Conservation (phyloP, 2,888 invertebrate genomes). For the Heliconius charithonia region DNA sequence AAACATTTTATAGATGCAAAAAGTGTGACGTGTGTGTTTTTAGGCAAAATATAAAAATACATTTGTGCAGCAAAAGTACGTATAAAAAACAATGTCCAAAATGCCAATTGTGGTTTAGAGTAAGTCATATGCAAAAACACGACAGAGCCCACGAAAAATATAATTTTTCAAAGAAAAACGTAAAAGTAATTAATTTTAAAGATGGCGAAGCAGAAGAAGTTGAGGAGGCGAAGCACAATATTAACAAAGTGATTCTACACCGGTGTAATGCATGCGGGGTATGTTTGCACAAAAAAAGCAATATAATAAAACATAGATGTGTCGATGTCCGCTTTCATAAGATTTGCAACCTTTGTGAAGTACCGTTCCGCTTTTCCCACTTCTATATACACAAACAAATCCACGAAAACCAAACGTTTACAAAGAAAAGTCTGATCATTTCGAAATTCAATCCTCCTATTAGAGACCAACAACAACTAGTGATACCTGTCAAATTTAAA, state of each 20-base stretch:
- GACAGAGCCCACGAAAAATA: constrained; percentile 31
- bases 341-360: constrained; percentile 30
- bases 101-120: constrained; percentile 37
- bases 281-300: constrained; percentile 21
- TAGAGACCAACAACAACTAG: background rate
- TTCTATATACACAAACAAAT: constrained; percentile 20
- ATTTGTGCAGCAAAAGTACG: constrained; percentile 26
- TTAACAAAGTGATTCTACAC: constrained; percentile 16
- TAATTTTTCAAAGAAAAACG: constrained; percentile 32
- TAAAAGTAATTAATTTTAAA: constrained; percentile 32
- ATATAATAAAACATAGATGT: constrained; percentile 32
- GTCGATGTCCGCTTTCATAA: background rate
- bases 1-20: constrained; percentile 40
- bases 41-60: constrained; percentile 16
- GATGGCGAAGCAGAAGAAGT: constrained; percentile 3
- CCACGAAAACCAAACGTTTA: constrained; percentile 28
- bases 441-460: constrained; percentile 21
- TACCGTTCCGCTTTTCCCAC: constrained; percentile 24
- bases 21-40: constrained; percentile 39
- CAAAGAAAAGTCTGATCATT: constrained; percentile 25
- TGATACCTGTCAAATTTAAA: background rate
- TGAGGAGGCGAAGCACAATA: background rate
- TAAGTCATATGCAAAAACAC: constrained; percentile 23
- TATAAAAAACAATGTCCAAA: constrained; percentile 39
- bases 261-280: constrained; percentile 35